Percentiles rank a stretch among this genome's conserved stretches.
These are phyloP conservation scores for Urophycis tenuis DNA, from an alignment of 2,797 vertebrate species.

Conservation along the genomic window DNA sequence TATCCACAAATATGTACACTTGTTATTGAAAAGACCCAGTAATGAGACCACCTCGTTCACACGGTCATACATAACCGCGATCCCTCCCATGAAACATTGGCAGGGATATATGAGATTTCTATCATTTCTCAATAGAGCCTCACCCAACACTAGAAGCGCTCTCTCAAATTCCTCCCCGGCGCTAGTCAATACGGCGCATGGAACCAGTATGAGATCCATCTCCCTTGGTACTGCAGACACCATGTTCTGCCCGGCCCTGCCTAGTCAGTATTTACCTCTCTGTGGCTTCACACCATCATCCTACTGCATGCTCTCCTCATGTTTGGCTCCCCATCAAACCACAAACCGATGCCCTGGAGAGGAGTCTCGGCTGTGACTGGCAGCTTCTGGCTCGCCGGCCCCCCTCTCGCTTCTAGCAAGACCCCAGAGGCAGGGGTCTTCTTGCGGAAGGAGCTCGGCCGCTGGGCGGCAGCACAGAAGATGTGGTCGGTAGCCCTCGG, in stretches of 20 bases:
- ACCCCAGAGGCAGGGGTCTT: neutral
- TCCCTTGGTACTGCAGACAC: constrained; percentile 9
- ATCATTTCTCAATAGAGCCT: neutral
- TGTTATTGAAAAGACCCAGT: neutral
- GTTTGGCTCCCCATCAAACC: constrained; percentile 59
- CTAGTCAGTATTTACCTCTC: constrained; percentile 50
- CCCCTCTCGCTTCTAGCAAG: constrained; percentile 13
- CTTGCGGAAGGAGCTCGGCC: neutral
- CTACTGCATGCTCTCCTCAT: constrained; percentile 37
- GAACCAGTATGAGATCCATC: neutral
- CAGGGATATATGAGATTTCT: neutral
- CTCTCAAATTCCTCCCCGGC: neutral
- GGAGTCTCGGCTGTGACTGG: constrained; percentile 23
- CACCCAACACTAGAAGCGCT: neutral
- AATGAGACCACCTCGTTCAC: neutral
- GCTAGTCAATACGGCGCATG: neutral
- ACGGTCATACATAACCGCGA: neutral
- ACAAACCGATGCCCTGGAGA: constrained; percentile 43
- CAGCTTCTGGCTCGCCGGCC: constrained; percentile 5
- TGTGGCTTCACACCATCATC: constrained; percentile 56
- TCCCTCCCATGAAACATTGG: neutral
- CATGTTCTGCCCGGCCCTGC: constrained; percentile 40
- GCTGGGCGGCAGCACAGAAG: neutral
- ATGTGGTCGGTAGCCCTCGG: neutral
- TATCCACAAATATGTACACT: neutral